phyloP scores from a whole-genome alignment of 2,113 vertebrate species.

The Uropsilus gracilis region DNA sequence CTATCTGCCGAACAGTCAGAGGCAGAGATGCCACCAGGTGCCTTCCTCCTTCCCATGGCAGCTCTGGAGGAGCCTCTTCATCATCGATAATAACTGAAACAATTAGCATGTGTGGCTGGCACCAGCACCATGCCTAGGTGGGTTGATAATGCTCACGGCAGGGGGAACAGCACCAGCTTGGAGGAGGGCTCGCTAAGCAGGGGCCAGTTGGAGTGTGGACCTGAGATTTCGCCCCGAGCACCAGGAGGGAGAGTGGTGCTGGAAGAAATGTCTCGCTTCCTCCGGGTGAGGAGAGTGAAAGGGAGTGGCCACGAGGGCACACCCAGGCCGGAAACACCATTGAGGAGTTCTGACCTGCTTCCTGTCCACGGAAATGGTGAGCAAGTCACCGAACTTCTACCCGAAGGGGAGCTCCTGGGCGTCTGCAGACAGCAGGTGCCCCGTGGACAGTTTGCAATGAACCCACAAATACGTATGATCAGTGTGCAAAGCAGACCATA shows the following conservation, averaged over 20 bases:
- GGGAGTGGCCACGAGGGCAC: neutral
- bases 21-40: neutral
- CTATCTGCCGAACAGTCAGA: neutral
- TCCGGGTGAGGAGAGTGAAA: neutral
- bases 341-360: neutral
- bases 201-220: neutral
- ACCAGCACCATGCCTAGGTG: neutral
- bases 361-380: neutral
- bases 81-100: neutral
- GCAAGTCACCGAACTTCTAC: neutral
- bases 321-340: neutral
- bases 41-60: neutral
- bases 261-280: neutral
- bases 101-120: neutral
- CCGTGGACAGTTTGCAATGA: neutral
- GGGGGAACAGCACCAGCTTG: neutral
- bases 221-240: neutral
- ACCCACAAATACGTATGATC: slow-evolving; percentile 32
- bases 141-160: neutral
- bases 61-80: neutral
- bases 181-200: neutral
- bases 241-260: neutral
- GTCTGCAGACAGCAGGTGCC: slow-evolving; percentile 18
- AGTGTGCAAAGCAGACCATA: neutral
- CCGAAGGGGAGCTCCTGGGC: neutral